A percentile compares a stretch with the other conserved stretches of the same genome.
Evolutionary conservation across 2,888 invertebrate species (phyloP).

Genomic region (Noctua janthe): DNA sequence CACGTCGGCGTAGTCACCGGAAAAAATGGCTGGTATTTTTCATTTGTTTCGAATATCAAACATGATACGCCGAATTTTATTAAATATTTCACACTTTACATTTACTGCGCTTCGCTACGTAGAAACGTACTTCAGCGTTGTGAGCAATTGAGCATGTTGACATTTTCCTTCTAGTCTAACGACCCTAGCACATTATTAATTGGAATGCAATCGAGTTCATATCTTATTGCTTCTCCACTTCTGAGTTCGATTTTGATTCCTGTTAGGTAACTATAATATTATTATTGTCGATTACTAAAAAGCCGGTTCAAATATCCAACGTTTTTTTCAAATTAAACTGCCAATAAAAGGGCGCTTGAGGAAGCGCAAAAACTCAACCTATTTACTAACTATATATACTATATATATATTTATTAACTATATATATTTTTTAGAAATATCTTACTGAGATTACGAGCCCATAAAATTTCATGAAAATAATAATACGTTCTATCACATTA

Average conservation of each 20-base stretch:
- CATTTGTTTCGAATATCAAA: constrained; percentile 71
- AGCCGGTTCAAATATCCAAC: not conserved
- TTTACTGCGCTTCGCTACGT: constrained; percentile 27
- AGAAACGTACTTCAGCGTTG: constrained; percentile 14
- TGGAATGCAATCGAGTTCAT: not conserved
- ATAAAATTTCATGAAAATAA: constrained; percentile 50
- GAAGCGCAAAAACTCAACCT: not conserved
- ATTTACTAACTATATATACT: too few species aligned
- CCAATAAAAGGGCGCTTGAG: not conserved
- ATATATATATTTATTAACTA: too few species aligned
- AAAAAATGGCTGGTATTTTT: constrained; percentile 73
- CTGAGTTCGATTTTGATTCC: not conserved
- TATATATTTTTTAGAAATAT: too few species aligned
- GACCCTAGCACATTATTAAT: not conserved
- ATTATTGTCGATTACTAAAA: not conserved
- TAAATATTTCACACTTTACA: constrained; percentile 66
- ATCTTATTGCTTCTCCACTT: not conserved
- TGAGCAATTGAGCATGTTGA: constrained; percentile 1
- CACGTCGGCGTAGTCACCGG: constrained; percentile 45
- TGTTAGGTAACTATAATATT: not conserved
- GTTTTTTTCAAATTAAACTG: not conserved
- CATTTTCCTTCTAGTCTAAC: not conserved
- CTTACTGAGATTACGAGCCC: constrained; percentile 26
- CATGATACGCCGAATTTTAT: constrained; percentile 66
- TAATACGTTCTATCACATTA: constrained; percentile 51